Evolutionary conservation across 2,888 invertebrate genomes (phyloP), one percentile per base, ranked within the genome.

Genomic region (Lepidocyrtinus sp.): DNA sequence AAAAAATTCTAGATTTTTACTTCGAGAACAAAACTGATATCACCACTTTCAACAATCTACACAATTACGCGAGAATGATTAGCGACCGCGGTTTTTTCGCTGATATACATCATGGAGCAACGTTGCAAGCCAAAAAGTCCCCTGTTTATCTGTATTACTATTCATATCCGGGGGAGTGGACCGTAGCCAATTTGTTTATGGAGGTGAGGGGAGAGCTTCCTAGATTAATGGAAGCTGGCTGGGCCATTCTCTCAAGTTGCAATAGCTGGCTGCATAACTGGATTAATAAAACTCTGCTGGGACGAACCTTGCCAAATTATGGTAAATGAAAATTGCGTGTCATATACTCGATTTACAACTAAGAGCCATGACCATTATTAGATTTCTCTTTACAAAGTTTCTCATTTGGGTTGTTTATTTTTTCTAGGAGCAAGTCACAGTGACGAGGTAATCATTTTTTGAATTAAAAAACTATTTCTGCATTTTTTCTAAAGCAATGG

Each of bases 91-190:
- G 82, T 2, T 83, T 83, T 61, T 82, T 77, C 65, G 80, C 77
- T 50, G 83, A 83, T 26, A 73, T 83, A 22, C 80, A 82, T 55
- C 76, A 83, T 19, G 75, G 74, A 22, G 72, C 69, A 2, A 50
- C 22, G 9, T 61, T 84, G 7, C 82, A 81, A 50, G 77, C 76
- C 0, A 65, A 81, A 50, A 71, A 45, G 2, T 77, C 79, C 1
- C 84, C 84, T 1, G 76, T 79, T 15, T 84, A 83, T 27, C 26
- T 84, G 9, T 84, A 84, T 63, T 82, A 76, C 62, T 84, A 84
- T 74, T 73, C 79, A 0, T 83, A 82, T 50, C 79, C 82, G 21
- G 84, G 84, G n/a, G 79, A 82, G 55, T 84, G 82, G 81, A 83
- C 84, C 9, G 79, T 84, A 3, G 82, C 84, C 0, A 84, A 83